These are phyloP conservation scores for Perca schrenkii DNA, from an alignment of 2,113 vertebrate genomes.

Conservation along the genomic window DNA sequence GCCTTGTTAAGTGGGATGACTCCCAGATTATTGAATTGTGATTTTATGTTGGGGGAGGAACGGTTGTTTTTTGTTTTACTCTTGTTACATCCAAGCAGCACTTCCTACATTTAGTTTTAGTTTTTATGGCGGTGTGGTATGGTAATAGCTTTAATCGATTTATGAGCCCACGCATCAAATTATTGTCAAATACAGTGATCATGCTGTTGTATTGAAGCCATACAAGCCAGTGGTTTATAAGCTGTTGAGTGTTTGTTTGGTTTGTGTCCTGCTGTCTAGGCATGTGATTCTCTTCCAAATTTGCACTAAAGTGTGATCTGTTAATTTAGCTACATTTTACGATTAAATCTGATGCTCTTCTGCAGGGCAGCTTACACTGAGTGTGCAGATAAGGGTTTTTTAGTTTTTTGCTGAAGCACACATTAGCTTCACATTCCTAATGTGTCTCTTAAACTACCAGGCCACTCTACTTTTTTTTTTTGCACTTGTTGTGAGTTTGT, in stretches of 20 bases:
- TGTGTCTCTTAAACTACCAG: slow-evolving; percentile 11
- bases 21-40: not conserved
- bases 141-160: not conserved
- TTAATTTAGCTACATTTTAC: slow-evolving; percentile 17
- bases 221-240: not conserved
- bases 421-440: not conserved
- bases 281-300: slow-evolving; percentile 3
- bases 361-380: not conserved
- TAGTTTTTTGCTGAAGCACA: not conserved
- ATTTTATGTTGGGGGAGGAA: not conserved
- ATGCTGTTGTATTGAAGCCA: not conserved
- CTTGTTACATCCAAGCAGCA: not conserved
- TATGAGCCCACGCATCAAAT: not conserved
- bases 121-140: not conserved
- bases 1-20: not conserved
- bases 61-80: not conserved
- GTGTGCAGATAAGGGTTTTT: not conserved
- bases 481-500: not conserved
- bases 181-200: not conserved
- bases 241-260: not conserved
- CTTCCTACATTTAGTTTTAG: not conserved
- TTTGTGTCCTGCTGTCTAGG: not conserved
- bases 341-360: not conserved
- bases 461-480: not conserved
- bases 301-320: not conserved